These are phyloP conservation scores for Calliphora vicina DNA, from an alignment of 1,140 invertebrate species.

Conservation along the genomic window DNA sequence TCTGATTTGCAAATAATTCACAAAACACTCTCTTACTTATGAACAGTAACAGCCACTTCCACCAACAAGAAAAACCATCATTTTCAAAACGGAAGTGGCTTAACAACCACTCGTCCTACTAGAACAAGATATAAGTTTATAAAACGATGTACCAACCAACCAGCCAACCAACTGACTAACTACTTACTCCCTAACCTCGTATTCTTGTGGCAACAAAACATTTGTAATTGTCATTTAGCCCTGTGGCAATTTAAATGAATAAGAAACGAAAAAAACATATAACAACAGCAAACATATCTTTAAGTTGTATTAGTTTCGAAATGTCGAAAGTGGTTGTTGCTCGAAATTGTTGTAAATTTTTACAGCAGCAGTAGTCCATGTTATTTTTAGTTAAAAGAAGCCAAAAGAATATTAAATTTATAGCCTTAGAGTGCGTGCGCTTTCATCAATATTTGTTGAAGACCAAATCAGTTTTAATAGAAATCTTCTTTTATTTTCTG, in stretches of 20 bases:
- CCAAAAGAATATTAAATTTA: constrained; percentile 14
- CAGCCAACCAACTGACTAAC: not conserved
- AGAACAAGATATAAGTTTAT: too few species aligned
- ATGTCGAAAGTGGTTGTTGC: not conserved
- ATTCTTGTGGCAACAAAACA: not conserved
- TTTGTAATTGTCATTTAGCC: constrained; percentile 10
- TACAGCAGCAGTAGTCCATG: not conserved
- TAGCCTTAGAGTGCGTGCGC: not conserved
- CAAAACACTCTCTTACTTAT: not conserved
- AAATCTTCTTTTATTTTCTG: not conserved
- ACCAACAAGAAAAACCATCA: not conserved
- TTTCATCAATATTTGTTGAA: constrained; percentile 11
- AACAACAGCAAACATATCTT: not conserved
- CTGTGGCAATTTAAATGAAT: not conserved
- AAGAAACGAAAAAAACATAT: not conserved
- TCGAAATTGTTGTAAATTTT: too few species aligned
- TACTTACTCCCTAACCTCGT: not conserved
- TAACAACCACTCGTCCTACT: not conserved
- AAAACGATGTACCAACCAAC: not conserved
- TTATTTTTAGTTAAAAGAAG: not conserved
- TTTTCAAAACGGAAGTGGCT: not conserved
- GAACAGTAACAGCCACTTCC: not conserved
- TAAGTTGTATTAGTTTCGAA: not conserved
- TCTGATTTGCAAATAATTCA: not conserved
- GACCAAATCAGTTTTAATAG: constrained; percentile 5